These are phyloP conservation scores for Hycleus phaleratus DNA, from an alignment of 1,140 invertebrate species.

Conservation along the genomic window DNA sequence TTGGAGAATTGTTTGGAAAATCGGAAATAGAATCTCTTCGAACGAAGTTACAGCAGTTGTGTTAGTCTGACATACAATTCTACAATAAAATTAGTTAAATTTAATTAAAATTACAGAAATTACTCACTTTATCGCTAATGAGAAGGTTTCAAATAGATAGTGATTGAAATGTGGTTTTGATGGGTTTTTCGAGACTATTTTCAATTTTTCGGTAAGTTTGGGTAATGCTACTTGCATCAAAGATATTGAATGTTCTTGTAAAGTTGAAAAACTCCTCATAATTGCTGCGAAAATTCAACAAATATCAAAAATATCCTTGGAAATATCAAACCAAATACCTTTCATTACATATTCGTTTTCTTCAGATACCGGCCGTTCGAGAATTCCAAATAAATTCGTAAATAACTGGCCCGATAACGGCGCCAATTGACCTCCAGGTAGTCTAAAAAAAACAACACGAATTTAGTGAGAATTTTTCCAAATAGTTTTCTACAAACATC, in stretches of 20 bases:
- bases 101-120: conserved; percentile 3
- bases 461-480: neutral
- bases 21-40: conserved; percentile 84
- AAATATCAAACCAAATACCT: conserved; percentile 44
- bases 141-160: conserved; percentile 91
- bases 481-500: conserved; percentile 35
- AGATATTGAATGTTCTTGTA: conserved; percentile 77
- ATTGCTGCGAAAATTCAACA: conserved; percentile 53
- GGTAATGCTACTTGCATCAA: conserved; percentile 71
- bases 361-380: conserved; percentile 63
- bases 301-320: neutral
- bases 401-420: conserved; percentile 61
- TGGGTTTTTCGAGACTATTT: conserved; percentile 86
- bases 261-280: conserved; percentile 75
- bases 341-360: conserved; percentile 99
- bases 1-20: conserved; percentile 87
- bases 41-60: conserved; percentile 75
- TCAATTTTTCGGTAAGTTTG: conserved; percentile 76
- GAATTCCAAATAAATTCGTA: conserved; percentile 63
- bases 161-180: conserved; percentile 97
- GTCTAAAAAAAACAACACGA: conserved; percentile 41
- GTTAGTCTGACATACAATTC: conserved; percentile 78
- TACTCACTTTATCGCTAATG: conserved; percentile 70
- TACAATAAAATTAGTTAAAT: conserved; percentile 34
- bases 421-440: conserved; percentile 50